Conservation (phyloP, 2,113 vertebrate species). For the human (Homo sapiens) region GRCh38 chr2:12925001-12925500, state of each 20-base stretch:
- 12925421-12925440: not conserved
- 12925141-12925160: not conserved
- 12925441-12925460: not conserved
- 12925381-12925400: accelerated
- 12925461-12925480: not conserved
- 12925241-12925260: not conserved
- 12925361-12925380: not conserved
- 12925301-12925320: not conserved
- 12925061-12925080: accelerated
- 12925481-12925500: too few relatives aligned
- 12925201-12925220: not conserved
- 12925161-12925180: not conserved
- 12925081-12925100: not conserved
- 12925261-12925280: not conserved
- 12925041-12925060: not conserved
- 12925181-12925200: not conserved
- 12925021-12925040: not conserved
- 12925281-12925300: not conserved
- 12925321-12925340: not conserved
- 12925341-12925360: not conserved
- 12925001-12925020: not conserved
- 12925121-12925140: not conserved
- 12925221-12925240: not conserved
- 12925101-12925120: too few relatives aligned
- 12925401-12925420: not conserved